Evolutionary conservation across 2,797 vertebrate genomes (phyloP), one percentile per base, ranked within the genome.

Genomic region (Micromesistius poutassou): DNA sequence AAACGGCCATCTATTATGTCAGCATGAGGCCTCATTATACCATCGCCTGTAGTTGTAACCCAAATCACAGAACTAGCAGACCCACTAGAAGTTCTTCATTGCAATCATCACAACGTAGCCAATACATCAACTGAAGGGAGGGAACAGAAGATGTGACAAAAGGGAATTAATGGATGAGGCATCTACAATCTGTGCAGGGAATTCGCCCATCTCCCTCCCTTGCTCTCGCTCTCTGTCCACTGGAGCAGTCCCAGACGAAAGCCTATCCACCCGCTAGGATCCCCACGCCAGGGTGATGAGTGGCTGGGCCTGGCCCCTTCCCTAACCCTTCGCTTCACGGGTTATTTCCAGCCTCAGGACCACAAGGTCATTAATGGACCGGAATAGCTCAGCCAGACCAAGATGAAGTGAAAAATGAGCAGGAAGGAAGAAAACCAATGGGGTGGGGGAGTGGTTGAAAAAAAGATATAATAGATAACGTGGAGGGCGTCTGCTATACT

Each of bases 281-380:
- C 62, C 9, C 8, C 10, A 68, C 25, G 62, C 28, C 62, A 28
- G 62, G 55, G 22, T 2, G 8, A 25, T 55, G 46, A 55, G 46
- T 22, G 46, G 55, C 55, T n/a, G n/a, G 4, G 62, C 8, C 25
- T 28, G 42, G 22, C 16, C 83, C 79, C 80, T 55, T 28, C 76
- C 74, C 78, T 80, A 75, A 30, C 75, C 79, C 77, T 40, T 71
- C 35, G 71, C 75, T 78, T 77, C 79, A 72, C 30, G 68, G 74
- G 79, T 75, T 82, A 86, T 87, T 88, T 88, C 85, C 81, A 86
- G 79, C 73, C 73, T 50, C 3, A 8, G 22, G 33, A 78, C 75
- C 75, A 75, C 76, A 79, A 80, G 78, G 83, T 87, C 81, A 81
- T 78, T 83, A 78, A 84, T 74, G 82, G 76, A 84, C 80, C 31